Percentiles rank a stretch among this genome's conserved stretches.
Evolutionary conservation across 2,113 vertebrate genomes (phyloP).

Genomic region (Butorides virescens): DNA sequence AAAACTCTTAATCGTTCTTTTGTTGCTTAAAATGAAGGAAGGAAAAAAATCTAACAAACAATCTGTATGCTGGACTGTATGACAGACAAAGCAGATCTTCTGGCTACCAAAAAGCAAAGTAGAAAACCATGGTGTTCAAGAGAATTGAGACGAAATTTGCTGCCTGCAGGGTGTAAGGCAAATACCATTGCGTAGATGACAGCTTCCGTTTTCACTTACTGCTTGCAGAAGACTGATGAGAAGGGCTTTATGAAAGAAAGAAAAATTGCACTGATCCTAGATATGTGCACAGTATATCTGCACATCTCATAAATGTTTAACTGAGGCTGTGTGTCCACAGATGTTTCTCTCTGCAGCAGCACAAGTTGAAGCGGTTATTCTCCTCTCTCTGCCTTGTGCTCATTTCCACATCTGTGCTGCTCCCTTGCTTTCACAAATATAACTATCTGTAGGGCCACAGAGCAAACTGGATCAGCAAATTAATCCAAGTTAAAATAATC

Average conservation of each 20-base stretch:
- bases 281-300: slow-evolving; percentile 2
- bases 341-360: background rate
- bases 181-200: slow-evolving; percentile 38
- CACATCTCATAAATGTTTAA: slow-evolving; percentile 48
- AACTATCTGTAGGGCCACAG: background rate
- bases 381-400: background rate
- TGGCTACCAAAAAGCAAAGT: slow-evolving; percentile 42
- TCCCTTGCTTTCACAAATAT: background rate
- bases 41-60: background rate
- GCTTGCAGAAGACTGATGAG: slow-evolving; percentile 60
- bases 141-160: slow-evolving; percentile 38
- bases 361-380: background rate
- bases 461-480: background rate
- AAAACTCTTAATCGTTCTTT: background rate
- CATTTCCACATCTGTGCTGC: background rate
- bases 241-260: slow-evolving; percentile 44
- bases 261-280: slow-evolving; percentile 30
- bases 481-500: background rate
- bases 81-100: slow-evolving; percentile 60
- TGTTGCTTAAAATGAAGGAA: slow-evolving; percentile 35
- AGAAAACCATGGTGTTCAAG: slow-evolving; percentile 33
- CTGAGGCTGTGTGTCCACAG: background rate
- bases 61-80: slow-evolving; percentile 17
- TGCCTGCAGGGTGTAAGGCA: slow-evolving; percentile 24
- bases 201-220: slow-evolving; percentile 67